A percentile compares a stretch with the other conserved stretches of the same genome.
Conservation (phyloP, 2,888 invertebrate species). For the Parnassius orleans region DNA sequence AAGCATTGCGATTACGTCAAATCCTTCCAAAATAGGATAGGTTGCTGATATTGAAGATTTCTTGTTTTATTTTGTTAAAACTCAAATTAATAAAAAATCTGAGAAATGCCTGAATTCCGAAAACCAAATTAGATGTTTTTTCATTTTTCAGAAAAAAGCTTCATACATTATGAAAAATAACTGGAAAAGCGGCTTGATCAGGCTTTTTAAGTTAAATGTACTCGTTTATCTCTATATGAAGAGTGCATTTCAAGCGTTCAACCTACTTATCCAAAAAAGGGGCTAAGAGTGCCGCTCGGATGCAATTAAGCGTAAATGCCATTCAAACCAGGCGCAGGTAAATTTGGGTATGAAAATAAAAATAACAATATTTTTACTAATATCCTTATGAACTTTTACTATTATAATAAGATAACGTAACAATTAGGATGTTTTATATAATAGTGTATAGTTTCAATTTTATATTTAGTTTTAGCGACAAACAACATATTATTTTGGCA, state of each 20-base stretch:
- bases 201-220: background rate
- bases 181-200: background rate
- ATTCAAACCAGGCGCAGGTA: background rate
- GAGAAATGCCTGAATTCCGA: too few species aligned
- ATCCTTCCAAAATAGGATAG: too few species aligned
- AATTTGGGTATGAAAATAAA: background rate
- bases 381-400: too few species aligned
- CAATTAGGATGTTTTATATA: too few species aligned
- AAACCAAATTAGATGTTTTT: background rate
- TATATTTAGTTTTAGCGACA: too few species aligned
- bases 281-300: conserved; percentile 6
- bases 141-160: background rate
- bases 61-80: too few species aligned
- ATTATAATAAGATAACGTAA: too few species aligned
- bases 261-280: conserved; percentile 15
- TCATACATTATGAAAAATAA: background rate
- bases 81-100: too few species aligned
- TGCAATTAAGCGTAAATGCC: conserved; percentile 10
- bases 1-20: too few species aligned
- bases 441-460: too few species aligned
- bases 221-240: conserved; percentile 12
- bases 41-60: too few species aligned
- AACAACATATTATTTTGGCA: too few species aligned
- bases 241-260: conserved; percentile 9
- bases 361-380: background rate